These are phyloP conservation scores for Musca vetustissima DNA, from an alignment of 1,140 invertebrate species.

Conservation along the genomic window DNA sequence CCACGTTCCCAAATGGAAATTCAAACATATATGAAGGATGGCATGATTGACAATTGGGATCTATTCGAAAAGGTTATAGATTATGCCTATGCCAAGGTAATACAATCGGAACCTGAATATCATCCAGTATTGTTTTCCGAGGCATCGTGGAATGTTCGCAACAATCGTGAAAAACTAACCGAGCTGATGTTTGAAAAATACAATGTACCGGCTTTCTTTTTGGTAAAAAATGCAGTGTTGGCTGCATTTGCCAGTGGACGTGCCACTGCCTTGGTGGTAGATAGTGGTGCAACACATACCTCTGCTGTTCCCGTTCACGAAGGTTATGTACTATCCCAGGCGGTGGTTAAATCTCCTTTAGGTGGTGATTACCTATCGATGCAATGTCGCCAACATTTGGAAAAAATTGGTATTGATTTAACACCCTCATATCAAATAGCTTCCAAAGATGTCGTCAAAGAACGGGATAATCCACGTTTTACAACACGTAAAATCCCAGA, in stretches of 20 bases:
- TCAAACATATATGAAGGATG: conserved; percentile 87
- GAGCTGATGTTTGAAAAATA: conserved; percentile 97
- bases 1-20: conserved; percentile 85
- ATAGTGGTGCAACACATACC: conserved; percentile 91
- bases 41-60: conserved; percentile 96
- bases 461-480: conserved; percentile 81
- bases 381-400: conserved; percentile 79
- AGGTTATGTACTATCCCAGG: conserved; percentile 86
- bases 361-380: conserved; percentile 90
- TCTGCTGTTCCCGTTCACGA: conserved; percentile 89
- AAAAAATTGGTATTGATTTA: conserved; percentile 79
- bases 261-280: conserved; percentile 87
- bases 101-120: conserved; percentile 81
- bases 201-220: conserved; percentile 91
- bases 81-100: conserved; percentile 83
- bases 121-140: conserved; percentile 95
- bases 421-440: conserved; percentile 83
- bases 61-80: conserved; percentile 91
- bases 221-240: conserved; percentile 92
- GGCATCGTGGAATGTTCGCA: conserved; percentile 85
- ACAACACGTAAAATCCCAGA: conserved; percentile 77
- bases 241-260: conserved; percentile 92
- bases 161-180: conserved; percentile 86
- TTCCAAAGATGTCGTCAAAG: conserved; percentile 77
- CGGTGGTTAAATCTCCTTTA: conserved; percentile 87